Evolutionary conservation across 2,888 invertebrate species (phyloP), one percentile per base, ranked within the genome.

Genomic region (Erannis defoliaria): DNA sequence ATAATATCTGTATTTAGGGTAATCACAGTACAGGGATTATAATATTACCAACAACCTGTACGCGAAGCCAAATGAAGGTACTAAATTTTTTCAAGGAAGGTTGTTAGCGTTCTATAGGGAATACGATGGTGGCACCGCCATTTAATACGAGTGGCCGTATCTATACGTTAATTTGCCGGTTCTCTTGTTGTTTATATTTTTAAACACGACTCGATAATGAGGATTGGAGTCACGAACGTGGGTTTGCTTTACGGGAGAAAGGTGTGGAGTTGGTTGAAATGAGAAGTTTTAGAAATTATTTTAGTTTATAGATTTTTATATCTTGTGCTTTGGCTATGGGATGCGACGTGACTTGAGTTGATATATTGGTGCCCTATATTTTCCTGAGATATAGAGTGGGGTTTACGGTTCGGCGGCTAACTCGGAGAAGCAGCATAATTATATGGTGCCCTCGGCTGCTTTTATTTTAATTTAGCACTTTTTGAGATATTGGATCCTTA

Each of bases 171-270:
- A 88, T 90, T 90, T 88, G 83, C 83, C 83, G 84, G 84, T 76
- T 79, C 77, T 67, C 67, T 76, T 82, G 86, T 90, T 89, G 88
- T 90, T 92, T 90, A 90, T 90, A 86, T 89, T 88, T 89, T 90
- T 85, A 90, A 89, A 89, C 88, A 85, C 83, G 84, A 90, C 86
- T 86, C 82, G 85, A 90, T 91, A 92, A 91, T 90, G 88, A 90
- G 89, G 85, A 82, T 88, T 84, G 76, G 81, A 84, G 78, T 85
- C 86, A 85, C 85, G 85, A 85, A 82, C 78, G 76, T 68, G 75
- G 71, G 67, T 77, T 75, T 74, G 75, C 72, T 78, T 82, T 70
- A 14, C 31, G 63, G 55, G 14, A 54, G 71, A 55, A 77, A 70
- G 62, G 38, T 4, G 58, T 78, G 70, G 84, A 84, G 81, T 70